These are phyloP conservation scores for Urocolius indicus DNA, from an alignment of 2,113 vertebrate species.

Conservation along the genomic window DNA sequence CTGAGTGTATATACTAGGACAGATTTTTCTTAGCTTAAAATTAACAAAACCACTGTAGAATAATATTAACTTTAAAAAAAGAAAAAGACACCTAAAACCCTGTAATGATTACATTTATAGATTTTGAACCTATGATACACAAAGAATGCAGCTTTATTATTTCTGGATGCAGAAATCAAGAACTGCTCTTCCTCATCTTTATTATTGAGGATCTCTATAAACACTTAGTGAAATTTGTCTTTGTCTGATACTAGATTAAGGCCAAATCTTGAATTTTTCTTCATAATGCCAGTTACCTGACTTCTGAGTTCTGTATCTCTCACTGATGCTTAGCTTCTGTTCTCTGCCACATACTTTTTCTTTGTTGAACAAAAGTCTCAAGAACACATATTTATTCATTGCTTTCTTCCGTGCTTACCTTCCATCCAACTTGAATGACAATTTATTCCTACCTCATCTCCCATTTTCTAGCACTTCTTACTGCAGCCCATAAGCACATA, in stretches of 20 bases:
- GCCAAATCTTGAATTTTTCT: not conserved
- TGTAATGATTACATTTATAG: not conserved
- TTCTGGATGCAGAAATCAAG: not conserved
- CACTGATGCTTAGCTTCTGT: not conserved
- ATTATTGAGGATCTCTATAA: not conserved
- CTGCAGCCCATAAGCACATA: not conserved
- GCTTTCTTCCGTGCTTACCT: not conserved
- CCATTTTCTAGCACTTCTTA: not conserved
- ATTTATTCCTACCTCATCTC: not conserved
- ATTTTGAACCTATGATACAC: not conserved
- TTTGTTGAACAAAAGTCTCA: not conserved
- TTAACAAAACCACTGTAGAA: not conserved
- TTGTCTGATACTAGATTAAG: not conserved
- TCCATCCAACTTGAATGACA: not conserved
- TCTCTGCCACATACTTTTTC: not conserved
- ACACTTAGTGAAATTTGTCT: not conserved
- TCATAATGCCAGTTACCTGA: not conserved
- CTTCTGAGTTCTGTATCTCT: not conserved
- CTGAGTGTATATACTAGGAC: not conserved
- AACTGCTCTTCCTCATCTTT: not conserved
- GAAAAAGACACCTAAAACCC: no score
- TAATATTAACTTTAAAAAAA: not conserved
- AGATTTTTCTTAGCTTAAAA: not conserved
- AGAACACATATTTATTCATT: not conserved
- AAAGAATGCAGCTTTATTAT: not conserved